Conservation (phyloP, 2,888 invertebrate genomes). For the Poecilus cupreus region DNA sequence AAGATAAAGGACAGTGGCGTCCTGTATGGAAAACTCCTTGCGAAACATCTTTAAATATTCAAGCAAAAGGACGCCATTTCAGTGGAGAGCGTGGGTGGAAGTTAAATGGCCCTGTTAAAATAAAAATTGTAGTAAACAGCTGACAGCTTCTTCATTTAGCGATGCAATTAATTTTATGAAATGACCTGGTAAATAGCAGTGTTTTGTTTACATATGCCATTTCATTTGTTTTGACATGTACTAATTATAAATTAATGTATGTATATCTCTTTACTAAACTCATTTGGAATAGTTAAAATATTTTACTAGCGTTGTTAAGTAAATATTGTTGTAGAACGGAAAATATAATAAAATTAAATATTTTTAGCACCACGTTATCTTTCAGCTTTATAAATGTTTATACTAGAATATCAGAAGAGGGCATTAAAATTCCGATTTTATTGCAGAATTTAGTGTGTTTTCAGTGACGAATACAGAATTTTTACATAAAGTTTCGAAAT, state of each 20-base stretch:
- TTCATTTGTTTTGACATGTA: conserved; percentile 38
- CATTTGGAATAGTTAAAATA: conserved; percentile 22
- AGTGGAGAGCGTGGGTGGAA: background rate
- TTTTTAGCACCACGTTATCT: conserved; percentile 7
- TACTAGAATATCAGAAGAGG: background rate
- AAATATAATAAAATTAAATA: conserved; percentile 27
- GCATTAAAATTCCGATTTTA: background rate
- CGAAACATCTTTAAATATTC: background rate
- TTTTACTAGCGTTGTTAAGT: conserved; percentile 21
- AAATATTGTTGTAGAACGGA: background rate
- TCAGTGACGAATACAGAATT: background rate
- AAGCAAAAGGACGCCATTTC: background rate
- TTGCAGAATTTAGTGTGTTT: background rate
- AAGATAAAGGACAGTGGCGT: conserved; percentile 18
- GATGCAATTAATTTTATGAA: conserved; percentile 18
- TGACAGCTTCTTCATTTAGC: conserved; percentile 30
- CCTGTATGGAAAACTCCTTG: background rate
- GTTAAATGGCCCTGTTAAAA: conserved; percentile 1
- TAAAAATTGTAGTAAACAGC: conserved; percentile 17
- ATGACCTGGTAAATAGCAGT: conserved; percentile 28
- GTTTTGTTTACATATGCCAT: conserved; percentile 35
- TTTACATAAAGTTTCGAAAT: too few relatives aligned
- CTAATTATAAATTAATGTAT: conserved; percentile 32
- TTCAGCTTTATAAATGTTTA: conserved; percentile 8
- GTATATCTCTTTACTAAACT: conserved; percentile 22